Base-by-base conservation (phyloP, 2,113 vertebrate genomes). In the Leptobrachium leishanense region DNA sequence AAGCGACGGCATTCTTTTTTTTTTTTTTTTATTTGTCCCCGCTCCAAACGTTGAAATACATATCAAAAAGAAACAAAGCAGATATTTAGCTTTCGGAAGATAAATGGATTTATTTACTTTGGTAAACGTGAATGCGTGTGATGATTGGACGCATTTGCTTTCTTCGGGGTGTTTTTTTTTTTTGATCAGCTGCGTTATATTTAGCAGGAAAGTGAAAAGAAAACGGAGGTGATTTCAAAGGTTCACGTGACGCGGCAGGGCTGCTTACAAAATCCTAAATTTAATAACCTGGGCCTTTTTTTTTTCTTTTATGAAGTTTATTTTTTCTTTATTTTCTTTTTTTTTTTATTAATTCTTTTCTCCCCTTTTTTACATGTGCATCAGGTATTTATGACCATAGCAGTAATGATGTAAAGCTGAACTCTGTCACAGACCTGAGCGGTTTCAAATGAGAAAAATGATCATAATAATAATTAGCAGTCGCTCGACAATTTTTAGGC, bases 1-100 rank as follows among this genome's bases (percentile, higher is more conserved):
- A 75, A 82, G 68, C 73, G 73, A 82, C 75, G 43, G 46, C 59
- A 67, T 42, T 85, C 77, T 69, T 66, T 64, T 76, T 69, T 81
- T 31, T 81, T 31, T 31, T 31, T 31, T 31, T 31, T 31, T 31
- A 31, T 31, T 31, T 31, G 20, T 31, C 20, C 20, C 20, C 20
- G 20, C 20, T 31, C 12, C 71, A 42, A 40, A 65, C 50, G 68
- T 65, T 43, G 46, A 50, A 67, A 76, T 46, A 50, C 40, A 72
- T 74, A 53, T 50, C 7, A 1, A 43, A 31, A 73, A 5, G 46
- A 79, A 83, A 46, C 43, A 76, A 74, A 50, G 77, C 62, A 79
- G 75, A 76, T 75, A 71, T 0, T 0, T 72, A 68, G 65, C 13
- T 20, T 1, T 11, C 40, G 10, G 63, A 40, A 59, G 67, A 42